Evolutionary conservation across 1,140 invertebrate species (phyloP).

Genomic region (Gyrodactylus bullatarudis): DNA sequence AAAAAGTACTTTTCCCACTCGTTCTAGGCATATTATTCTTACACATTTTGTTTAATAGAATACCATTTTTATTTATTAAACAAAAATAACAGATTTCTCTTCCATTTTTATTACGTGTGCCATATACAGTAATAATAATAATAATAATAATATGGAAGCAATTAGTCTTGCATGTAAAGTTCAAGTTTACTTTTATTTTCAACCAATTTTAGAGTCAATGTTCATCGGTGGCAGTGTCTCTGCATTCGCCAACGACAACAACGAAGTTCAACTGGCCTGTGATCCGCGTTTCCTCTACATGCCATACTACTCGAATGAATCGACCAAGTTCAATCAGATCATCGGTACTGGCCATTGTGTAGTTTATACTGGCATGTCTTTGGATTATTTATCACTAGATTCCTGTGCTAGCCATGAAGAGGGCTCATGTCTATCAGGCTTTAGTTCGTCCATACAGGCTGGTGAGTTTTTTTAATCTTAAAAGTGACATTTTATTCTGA

Average conservation of each 20-base stretch:
- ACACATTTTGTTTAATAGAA: too few relatives aligned
- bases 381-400: not conserved
- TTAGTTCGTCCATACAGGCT: conserved; percentile 1
- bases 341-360: conserved; percentile 1
- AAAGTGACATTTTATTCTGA: not conserved
- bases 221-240: conserved; percentile 2
- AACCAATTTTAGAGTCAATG: not conserved
- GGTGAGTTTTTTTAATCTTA: not conserved
- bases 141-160: too few relatives aligned
- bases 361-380: not conserved
- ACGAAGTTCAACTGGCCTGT: conserved; percentile 1
- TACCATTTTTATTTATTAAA: too few relatives aligned
- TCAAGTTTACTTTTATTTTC: too few relatives aligned
- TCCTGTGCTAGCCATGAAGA: not conserved
- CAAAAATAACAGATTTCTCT: too few relatives aligned
- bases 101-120: too few relatives aligned
- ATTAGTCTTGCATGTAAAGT: too few relatives aligned
- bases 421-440: conserved; percentile 4
- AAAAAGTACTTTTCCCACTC: too few relatives aligned
- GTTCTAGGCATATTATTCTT: too few relatives aligned
- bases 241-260: not conserved
- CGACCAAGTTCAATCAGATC: not conserved
- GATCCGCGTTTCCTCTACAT: not conserved
- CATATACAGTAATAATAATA: too few relatives aligned
- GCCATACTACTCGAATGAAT: not conserved